phyloP scores from a whole-genome alignment of 2,113 vertebrate genomes.

The Ciconia boyciana region DNA sequence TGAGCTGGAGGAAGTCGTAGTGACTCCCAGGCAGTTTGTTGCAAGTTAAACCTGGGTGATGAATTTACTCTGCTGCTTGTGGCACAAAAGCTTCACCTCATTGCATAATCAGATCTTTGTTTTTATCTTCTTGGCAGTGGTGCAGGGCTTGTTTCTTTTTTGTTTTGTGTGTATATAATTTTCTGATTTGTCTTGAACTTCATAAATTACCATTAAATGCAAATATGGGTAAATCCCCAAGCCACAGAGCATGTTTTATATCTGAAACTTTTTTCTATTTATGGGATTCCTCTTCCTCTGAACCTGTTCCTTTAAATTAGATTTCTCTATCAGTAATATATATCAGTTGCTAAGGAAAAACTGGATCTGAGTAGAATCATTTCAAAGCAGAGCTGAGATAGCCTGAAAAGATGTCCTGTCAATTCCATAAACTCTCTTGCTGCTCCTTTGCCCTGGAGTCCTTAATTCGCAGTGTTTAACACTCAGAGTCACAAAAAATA shows the following conservation, averaged over 20 bases:
- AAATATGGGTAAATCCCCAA: not conserved
- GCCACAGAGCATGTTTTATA: not conserved
- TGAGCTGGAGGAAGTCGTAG: not conserved
- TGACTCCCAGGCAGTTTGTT: not conserved
- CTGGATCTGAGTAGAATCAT: not conserved
- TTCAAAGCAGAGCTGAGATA: not conserved
- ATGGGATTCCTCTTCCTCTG: not conserved
- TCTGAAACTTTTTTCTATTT: not conserved
- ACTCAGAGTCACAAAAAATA: not conserved
- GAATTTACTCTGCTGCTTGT: not conserved
- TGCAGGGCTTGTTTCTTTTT: not conserved
- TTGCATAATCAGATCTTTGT: not conserved
- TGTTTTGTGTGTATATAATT: not conserved
- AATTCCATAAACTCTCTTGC: not conserved
- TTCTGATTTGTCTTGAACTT: not conserved
- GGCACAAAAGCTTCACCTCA: not conserved
- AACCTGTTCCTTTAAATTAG: not conserved
- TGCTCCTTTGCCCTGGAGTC: not conserved
- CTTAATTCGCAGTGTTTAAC: not conserved
- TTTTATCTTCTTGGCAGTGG: not conserved
- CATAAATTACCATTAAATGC: not conserved
- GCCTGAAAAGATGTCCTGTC: conserved; percentile 9
- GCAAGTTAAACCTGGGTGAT: not conserved
- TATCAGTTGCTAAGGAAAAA: not conserved
- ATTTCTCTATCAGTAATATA: not conserved